Percentiles rank a stretch among this genome's conserved stretches.
These are phyloP conservation scores for Tanaodytes sp. DNA, from an alignment of 2,888 invertebrate genomes.

Conservation along the genomic window DNA sequence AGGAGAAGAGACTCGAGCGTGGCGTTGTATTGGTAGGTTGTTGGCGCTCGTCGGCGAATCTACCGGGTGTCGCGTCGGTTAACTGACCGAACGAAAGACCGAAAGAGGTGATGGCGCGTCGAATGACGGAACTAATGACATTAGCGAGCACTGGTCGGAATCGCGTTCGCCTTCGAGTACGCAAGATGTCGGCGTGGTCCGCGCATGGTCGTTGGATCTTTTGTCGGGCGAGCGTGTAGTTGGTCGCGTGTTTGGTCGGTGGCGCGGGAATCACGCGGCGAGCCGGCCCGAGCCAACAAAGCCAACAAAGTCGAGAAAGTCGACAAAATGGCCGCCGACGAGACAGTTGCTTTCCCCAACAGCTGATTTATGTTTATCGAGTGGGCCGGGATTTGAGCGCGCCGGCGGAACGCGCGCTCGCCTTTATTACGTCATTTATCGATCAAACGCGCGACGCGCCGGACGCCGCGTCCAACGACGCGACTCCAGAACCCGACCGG, in stretches of 20 bases:
- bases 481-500: constrained; percentile 5
- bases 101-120: constrained; percentile 20
- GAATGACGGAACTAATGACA: constrained; percentile 38
- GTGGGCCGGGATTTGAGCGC: constrained; percentile 24
- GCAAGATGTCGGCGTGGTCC: not conserved
- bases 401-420: constrained; percentile 5
- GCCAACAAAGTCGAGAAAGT: constrained; percentile 31
- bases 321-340: constrained; percentile 38
- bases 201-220: constrained; percentile 10
- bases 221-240: constrained; percentile 14
- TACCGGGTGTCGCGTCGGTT: constrained; percentile 31
- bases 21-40: no score
- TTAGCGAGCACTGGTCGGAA: not conserved
- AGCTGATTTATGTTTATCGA: constrained; percentile 37
- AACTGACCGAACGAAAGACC: constrained; percentile 20
- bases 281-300: constrained; percentile 9
- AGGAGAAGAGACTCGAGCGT: no score
- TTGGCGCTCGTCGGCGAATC: no score
- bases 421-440: constrained; percentile 34
- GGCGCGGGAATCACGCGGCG: no score
- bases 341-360: constrained; percentile 27
- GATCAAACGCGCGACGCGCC: constrained; percentile 28
- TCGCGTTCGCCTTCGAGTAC: not conserved
- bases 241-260: no score
- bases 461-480: constrained; percentile 21